Base-by-base conservation (phyloP, 2,797 vertebrate species). In the Peromyscus aztecus region DNA sequence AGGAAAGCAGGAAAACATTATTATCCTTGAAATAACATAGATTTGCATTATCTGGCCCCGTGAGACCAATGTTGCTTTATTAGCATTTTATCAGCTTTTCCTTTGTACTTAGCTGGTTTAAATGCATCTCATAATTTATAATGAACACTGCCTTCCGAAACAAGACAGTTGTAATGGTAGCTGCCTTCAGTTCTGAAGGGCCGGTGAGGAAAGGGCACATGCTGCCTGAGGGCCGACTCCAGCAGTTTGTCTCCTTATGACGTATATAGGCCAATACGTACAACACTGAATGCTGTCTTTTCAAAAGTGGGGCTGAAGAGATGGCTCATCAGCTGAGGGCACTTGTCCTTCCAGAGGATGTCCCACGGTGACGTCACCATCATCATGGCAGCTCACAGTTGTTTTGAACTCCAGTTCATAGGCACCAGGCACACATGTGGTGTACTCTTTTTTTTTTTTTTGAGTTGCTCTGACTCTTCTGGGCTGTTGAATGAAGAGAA, bases 181-280 rank as follows among this genome's bases (percentile, higher is more conserved):
- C 55, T 75, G 95, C 89, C 63, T 93, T 55, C 80, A n/a, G 29
- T 94, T 93, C 81, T 88, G n/a, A 88, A 46, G 23, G 61, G 43
- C 11, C 24, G 8, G 4, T 85, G 43, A 65, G 10, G 37, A 40
- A 52, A 31, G 52, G 46, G 7, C 27, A 19, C 16, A 31, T 10
- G 29, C 46, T 78, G 43, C 83, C 40, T 14, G 31, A 67, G 19
- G n/a, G 46, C 61, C 13, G 17, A 6, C 16, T 46, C 43, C 6
- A 31, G 59, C 27, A 46, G 12, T 11, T 67, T 49, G 43, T 85
- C 43, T n/a, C 49, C 61, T 65, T 14, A 13, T 23, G 43, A 63
- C 3, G 2, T 23, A 11, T 12, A 9, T 12, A 52, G 19, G 14
- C 19, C 43, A 43, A 23, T 34, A 14, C 43, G n/a, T 34, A 85